Base-by-base conservation (phyloP, 1,140 invertebrate species). In the Drosophila lini region DNA sequence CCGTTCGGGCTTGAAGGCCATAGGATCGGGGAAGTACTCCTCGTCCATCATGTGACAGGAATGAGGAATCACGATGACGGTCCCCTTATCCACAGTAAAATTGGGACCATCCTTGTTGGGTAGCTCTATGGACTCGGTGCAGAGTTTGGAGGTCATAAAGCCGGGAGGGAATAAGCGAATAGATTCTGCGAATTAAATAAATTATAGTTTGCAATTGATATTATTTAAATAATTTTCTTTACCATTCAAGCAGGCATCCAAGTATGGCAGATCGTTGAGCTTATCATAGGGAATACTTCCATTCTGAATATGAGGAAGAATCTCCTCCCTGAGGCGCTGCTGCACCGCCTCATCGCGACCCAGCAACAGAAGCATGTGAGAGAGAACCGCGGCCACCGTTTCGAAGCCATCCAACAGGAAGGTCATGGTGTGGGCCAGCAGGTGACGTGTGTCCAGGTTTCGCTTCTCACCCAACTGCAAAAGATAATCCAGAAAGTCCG, bases 1-100 rank as follows among this genome's bases (percentile, higher is more conserved):
- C 91, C 97, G 93, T 50, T 97, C 95, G 0, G 97, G 97, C 86
- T 95, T 94, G 83, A 95, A 98, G 10, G 88, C 85, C 3, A 95
- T 92, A 0, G 97, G 95, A 64, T 97, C 93, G 13, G 94, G 93
- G 68, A 95, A 98, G 75, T 94, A 93, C 25, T 94, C 84, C 9
- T 94, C 93, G 81, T 97, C 95, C 4, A 83, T 86, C 60, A 95
- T 95, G 3, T 94, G 65, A 0, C 93, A 93, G 53, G 92, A 86
- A 28, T 94, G 84, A 0, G 95, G 94, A 5, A 96, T 90, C 19
- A 93, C 91, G 1, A 95, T 69, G 4, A 92, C 93, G 3, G 94
- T 93, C 7, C 93, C 94, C 62, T 94, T 94, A 3, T 82, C 56
- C 10, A 91, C 44, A 0, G 42, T 64, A 4, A 88, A 36, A 15